Evolutionary conservation across 2,113 vertebrate species (phyloP), one percentile per base, ranked within the genome.

Genomic region (Aleadryas rufinucha): DNA sequence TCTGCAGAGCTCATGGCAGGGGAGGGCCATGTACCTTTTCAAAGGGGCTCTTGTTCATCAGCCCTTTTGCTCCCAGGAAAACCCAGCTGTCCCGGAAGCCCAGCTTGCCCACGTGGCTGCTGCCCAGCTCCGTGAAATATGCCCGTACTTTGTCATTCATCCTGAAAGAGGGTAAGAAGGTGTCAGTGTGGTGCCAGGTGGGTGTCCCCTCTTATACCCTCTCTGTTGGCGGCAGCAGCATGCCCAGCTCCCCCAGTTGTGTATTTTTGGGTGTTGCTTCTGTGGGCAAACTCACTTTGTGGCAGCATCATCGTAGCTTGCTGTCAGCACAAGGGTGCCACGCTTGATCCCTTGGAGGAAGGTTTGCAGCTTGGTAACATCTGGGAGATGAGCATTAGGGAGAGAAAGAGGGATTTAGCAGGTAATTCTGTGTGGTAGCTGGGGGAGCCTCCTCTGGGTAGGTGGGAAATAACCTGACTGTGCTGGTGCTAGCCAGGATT

Each of bases 21-120:
- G 35, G 11, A 56, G 11, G 33, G 13, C 16, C 21, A 57, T 4
- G 5, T 94, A 99, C 99, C 98, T 99, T 97, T 95, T 99, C 99
- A 97, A 98, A 99, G 16, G 97, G 97, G 76, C 98, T 98, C 89
- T 97, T 98, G 56, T n/a, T 72, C 45, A 69, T 95, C 21, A 97
- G 23, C 64, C 98, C 97, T 59, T 90, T 97, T 14, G 96, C 97
- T 39, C 99, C 99, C 49, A 98, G n/a, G 97, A 99, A 99, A 71
- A 99, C 93, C 99, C 99, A 99, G 97, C 93, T 98, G 96, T 99
- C 99, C 74, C 98, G 96, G 75, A 93, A 97, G 31, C 97, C 95
- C n/a, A 99, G n/a, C 0, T 97, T 76, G 30, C 15, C 72, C 72
- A 98, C 97, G 1, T 98, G 69, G 76, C 92, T 96, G 90, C 99